These are phyloP conservation scores for Galeruca laticollis DNA, from an alignment of 2,888 invertebrate species.

Conservation along the genomic window DNA sequence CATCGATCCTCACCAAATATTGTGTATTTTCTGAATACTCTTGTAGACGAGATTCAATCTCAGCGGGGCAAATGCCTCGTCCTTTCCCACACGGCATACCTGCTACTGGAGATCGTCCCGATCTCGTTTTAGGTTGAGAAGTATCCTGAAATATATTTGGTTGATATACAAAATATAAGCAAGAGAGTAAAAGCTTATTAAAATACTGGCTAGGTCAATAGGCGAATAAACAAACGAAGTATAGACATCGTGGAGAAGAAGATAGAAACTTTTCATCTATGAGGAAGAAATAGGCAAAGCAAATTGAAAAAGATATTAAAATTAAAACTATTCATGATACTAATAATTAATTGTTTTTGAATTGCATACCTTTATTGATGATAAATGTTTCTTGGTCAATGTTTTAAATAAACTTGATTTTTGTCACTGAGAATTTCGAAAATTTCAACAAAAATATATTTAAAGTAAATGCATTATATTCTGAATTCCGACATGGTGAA, in stretches of 20 bases:
- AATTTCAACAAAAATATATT: not conserved
- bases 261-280: no score
- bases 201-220: no score
- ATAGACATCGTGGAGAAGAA: no score
- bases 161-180: no score
- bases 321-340: no score
- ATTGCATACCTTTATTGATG: not conserved
- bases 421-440: not conserved
- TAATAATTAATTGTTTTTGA: not conserved
- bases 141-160: not conserved
- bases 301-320: no score
- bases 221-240: no score
- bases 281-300: no score
- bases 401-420: not conserved
- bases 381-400: not conserved
- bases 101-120: not conserved
- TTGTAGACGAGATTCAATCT: conserved; percentile 64
- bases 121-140: conserved; percentile 35
- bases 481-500: not conserved
- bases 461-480: not conserved
- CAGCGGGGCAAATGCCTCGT: conserved; percentile 65
- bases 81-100: conserved; percentile 61
- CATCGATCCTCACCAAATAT: conserved; percentile 60
- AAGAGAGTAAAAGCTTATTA: no score
- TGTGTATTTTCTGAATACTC: conserved; percentile 66